phyloP scores from a whole-genome alignment of 1,140 invertebrate genomes.

The Drosophila dunni region DNA sequence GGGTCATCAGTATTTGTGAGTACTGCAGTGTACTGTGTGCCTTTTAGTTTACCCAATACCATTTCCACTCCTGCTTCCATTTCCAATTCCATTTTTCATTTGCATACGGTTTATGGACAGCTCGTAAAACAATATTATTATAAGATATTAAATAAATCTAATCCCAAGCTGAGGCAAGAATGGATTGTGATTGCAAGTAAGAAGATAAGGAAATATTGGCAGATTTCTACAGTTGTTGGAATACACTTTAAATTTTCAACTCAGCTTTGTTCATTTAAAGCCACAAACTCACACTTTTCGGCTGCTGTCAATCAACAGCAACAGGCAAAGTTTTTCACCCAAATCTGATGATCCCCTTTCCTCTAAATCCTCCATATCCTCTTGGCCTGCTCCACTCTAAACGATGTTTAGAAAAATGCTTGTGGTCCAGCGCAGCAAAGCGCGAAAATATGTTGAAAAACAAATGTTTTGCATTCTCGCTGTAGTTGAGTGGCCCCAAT shows the following conservation, averaged over 20 bases:
- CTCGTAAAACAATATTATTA: not conserved
- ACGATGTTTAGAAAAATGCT: constrained; percentile 7
- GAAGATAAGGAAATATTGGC: not conserved
- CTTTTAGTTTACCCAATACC: too few species aligned
- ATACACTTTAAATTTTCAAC: too few species aligned
- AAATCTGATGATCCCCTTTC: not conserved
- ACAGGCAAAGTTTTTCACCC: not conserved
- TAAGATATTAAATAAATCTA: not conserved
- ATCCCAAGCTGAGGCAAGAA: not conserved
- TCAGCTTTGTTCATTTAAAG: not conserved
- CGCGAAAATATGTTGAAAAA: constrained; percentile 56
- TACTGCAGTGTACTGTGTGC: not conserved
- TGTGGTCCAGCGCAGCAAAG: constrained; percentile 36
- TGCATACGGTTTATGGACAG: not conserved
- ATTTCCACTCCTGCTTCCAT: not conserved
- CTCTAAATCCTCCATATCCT: too few species aligned
- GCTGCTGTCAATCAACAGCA: not conserved
- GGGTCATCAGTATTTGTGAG: constrained; percentile 2
- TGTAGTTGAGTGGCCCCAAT: constrained; percentile 19
- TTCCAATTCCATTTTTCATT: not conserved
- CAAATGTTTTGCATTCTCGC: constrained; percentile 49
- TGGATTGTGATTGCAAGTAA: not conserved
- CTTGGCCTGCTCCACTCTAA: not conserved
- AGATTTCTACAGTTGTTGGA: not conserved
- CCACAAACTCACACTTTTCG: not conserved